phyloP scores from a whole-genome alignment of 1,140 invertebrate genomes.

The Ips nitidus region DNA sequence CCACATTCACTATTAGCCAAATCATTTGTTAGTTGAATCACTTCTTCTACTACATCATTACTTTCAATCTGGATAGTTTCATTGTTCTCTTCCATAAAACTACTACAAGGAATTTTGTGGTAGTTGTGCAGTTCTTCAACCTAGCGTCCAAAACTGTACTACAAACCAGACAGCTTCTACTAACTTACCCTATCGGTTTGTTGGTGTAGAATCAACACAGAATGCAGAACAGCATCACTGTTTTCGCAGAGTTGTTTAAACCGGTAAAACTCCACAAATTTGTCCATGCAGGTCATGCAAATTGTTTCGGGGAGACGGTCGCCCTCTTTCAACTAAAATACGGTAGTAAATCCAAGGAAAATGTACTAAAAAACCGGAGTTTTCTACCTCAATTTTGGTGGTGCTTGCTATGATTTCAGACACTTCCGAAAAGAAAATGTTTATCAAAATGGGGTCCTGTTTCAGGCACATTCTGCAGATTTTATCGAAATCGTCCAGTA shows the following conservation, averaged over 20 bases:
- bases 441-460: slow-evolving; percentile 14
- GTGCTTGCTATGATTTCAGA: slow-evolving; percentile 19
- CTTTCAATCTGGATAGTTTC: too few relatives aligned
- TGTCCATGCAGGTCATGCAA: slow-evolving; percentile 32
- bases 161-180: too few relatives aligned
- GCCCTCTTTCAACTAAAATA: slow-evolving; percentile 23
- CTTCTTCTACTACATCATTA: too few relatives aligned
- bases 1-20: too few relatives aligned
- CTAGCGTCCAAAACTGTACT: too few relatives aligned
- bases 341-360: neutral
- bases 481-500: slow-evolving; percentile 17
- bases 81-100: too few relatives aligned
- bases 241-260: slow-evolving; percentile 34
- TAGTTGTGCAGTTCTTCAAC: too few relatives aligned
- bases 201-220: too few relatives aligned
- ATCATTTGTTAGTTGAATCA: too few relatives aligned
- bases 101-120: too few relatives aligned
- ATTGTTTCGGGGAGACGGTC: slow-evolving; percentile 36
- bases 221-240: slow-evolving; percentile 12
- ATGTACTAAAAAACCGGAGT: neutral
- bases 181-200: too few relatives aligned
- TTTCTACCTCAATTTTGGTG: slow-evolving; percentile 26
- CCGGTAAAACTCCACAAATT: slow-evolving; percentile 23
- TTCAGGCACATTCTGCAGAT: slow-evolving; percentile 30
- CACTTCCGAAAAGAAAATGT: slow-evolving; percentile 27